phyloP scores from a whole-genome alignment of 2,797 vertebrate species.

The Toxotes lorentzi region DNA sequence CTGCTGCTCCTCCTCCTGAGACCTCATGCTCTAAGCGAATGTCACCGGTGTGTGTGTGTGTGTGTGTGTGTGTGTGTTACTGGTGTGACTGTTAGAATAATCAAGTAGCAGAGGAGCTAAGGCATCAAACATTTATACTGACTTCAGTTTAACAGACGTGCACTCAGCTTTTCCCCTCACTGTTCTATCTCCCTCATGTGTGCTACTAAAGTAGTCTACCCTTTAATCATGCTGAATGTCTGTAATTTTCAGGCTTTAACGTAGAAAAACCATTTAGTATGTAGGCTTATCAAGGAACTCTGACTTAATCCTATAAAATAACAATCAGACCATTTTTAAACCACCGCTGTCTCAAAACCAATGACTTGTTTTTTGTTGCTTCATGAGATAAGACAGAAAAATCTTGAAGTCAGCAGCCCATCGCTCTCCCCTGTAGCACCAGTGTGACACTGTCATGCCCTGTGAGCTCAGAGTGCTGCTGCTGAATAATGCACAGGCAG shows the following conservation, averaged over 20 bases:
- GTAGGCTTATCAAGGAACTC: background rate
- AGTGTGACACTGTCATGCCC: slow-evolving; percentile 10
- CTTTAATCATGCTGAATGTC: slow-evolving; percentile 17
- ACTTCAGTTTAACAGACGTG: slow-evolving; percentile 44
- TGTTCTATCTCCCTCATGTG: background rate
- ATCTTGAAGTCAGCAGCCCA: slow-evolving; percentile 7
- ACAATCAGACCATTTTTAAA: background rate
- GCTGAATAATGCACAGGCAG: slow-evolving; percentile 54
- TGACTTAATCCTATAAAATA: background rate
- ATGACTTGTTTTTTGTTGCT: background rate
- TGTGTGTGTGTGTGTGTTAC: slow-evolving; percentile 29
- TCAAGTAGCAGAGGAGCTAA: slow-evolving; percentile 46
- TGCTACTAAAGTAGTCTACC: slow-evolving; percentile 1
- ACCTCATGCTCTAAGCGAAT: slow-evolving; percentile 46
- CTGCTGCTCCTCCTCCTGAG: slow-evolving; percentile 62
- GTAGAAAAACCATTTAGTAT: background rate
- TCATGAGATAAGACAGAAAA: slow-evolving; percentile 11
- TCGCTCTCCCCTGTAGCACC: slow-evolving; percentile 14
- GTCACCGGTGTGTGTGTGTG: slow-evolving; percentile 58
- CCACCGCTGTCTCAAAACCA: slow-evolving; percentile 9
- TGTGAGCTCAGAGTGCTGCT: slow-evolving; percentile 31
- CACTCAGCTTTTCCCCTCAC: slow-evolving; percentile 36
- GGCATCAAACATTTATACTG: slow-evolving; percentile 77
- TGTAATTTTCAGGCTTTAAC: slow-evolving; percentile 1
- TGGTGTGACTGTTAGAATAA: slow-evolving; percentile 61